Conservation (phyloP, 2,888 invertebrate species). For the Sinodicranocentrus sp. region DNA sequence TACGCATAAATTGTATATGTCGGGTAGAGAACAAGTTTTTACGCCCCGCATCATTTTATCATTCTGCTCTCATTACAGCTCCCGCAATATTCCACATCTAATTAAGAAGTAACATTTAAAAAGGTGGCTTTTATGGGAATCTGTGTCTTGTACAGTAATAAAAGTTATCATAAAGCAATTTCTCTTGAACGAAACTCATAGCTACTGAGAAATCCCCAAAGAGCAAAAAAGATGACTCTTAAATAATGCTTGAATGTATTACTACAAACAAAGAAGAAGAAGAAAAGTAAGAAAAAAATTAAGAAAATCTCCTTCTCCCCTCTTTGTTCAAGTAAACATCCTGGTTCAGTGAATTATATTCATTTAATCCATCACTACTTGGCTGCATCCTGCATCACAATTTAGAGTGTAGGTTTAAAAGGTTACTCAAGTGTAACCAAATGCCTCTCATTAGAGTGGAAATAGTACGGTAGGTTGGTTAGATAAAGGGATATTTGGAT, state of each 20-base stretch:
- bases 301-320: not conserved
- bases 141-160: not conserved
- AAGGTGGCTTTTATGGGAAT: no score
- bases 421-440: conserved; percentile 37
- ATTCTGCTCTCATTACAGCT: not conserved
- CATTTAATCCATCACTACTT: not conserved
- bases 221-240: not conserved
- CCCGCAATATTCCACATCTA: not conserved
- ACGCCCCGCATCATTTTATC: no score
- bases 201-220: not conserved
- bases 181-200: not conserved
- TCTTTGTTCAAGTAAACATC: conserved; percentile 6
- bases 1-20: not conserved
- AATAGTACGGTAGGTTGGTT: conserved; percentile 18
- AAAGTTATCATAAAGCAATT: not conserved
- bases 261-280: no score
- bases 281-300: not conserved
- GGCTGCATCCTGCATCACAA: no score
- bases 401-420: not conserved
- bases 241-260: not conserved
- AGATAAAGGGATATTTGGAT: not conserved
- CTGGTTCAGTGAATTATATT: conserved; percentile 32
- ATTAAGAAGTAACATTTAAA: no score
- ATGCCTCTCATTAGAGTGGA: conserved; percentile 36
- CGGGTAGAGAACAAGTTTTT: not conserved